phyloP scores from a whole-genome alignment of 2,113 vertebrate genomes.

The Sinocyclocheilus maitianheensis region DNA sequence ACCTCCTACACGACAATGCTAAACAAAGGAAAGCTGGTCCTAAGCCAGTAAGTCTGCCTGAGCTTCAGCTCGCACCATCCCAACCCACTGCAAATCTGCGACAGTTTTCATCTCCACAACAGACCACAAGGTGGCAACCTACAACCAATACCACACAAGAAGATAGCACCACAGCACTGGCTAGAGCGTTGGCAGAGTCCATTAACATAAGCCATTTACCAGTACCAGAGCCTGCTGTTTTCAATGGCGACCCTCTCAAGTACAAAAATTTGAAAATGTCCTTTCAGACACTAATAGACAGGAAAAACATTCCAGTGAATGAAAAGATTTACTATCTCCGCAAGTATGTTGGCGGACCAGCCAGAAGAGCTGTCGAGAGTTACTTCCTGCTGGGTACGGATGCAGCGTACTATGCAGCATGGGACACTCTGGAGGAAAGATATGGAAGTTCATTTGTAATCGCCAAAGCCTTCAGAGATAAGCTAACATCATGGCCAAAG shows the following conservation, averaged over 20 bases:
- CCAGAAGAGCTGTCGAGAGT: too few relatives aligned
- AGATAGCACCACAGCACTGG: constrained; percentile 24
- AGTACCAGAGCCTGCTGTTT: neutral
- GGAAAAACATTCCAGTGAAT: too few relatives aligned
- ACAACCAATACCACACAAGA: neutral
- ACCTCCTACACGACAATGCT: constrained; percentile 16
- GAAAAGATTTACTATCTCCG: too few relatives aligned
- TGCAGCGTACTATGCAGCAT: neutral
- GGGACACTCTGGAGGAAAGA: constrained; percentile 41
- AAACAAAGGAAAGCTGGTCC: neutral
- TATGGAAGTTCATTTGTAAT: constrained; percentile 46
- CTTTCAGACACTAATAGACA: too few relatives aligned
- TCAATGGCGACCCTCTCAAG: too few relatives aligned
- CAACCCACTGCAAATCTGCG: neutral
- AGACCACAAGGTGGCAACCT: neutral
- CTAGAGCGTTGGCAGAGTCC: constrained; percentile 37
- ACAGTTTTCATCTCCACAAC: neutral
- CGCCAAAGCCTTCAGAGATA: constrained; percentile 48
- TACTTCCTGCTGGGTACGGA: too few relatives aligned
- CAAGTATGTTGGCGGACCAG: too few relatives aligned
- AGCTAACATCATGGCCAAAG: constrained; percentile 45
- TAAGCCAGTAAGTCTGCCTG: neutral
- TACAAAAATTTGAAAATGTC: too few relatives aligned
- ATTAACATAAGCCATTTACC: constrained; percentile 42
- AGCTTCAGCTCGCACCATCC: neutral